These are phyloP conservation scores for Helarctos malayanus DNA, from an alignment of 2,797 vertebrate species.

Conservation along the genomic window DNA sequence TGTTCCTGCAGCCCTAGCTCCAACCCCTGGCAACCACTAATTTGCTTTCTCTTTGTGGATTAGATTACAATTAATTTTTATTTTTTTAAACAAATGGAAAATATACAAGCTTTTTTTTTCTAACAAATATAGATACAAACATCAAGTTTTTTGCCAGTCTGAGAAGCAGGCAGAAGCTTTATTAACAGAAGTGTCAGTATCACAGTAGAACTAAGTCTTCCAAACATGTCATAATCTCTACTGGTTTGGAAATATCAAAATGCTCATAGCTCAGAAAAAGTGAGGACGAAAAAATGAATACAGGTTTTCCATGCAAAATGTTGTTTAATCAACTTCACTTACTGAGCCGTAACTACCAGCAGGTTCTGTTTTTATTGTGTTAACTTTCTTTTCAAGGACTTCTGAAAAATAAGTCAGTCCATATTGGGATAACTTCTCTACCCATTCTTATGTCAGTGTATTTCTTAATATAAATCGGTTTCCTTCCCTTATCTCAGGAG, in stretches of 20 bases:
- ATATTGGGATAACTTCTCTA: neutral
- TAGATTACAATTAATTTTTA: conserved; percentile 4
- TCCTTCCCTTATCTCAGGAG: neutral
- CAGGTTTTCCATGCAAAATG: neutral
- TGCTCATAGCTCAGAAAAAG: neutral
- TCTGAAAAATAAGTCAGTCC: neutral
- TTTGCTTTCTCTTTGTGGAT: neutral
- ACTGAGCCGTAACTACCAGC: neutral
- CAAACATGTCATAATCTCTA: neutral
- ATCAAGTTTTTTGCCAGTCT: neutral
- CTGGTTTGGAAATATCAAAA: neutral
- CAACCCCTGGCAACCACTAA: neutral
- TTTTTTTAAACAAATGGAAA: neutral
- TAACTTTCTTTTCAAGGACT: neutral
- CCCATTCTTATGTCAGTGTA: neutral
- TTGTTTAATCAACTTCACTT: neutral
- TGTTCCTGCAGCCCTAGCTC: neutral
- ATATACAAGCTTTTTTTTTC: neutral
- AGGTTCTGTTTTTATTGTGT: neutral
- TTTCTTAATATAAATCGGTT: neutral
- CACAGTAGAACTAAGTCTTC: neutral
- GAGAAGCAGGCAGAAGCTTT: neutral
- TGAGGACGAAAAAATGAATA: neutral
- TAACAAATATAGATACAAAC: neutral
- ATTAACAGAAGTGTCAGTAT: neutral